Conservation (phyloP, 2,797 vertebrate species). For the Mus caroli region DNA sequence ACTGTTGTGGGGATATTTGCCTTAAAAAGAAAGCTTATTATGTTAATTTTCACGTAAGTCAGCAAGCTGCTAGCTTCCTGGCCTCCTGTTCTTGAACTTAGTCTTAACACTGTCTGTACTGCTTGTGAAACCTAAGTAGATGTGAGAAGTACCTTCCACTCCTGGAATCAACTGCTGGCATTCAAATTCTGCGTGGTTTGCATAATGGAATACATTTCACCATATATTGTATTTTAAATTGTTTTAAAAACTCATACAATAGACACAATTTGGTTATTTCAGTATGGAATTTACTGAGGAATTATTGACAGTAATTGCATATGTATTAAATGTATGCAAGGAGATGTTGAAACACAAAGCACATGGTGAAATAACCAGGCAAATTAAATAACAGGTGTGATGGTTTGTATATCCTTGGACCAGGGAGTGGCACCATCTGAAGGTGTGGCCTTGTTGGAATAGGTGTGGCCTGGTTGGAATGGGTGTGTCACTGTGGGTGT, state of each 20-base stretch:
- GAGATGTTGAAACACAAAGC: background rate
- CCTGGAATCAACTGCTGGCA: background rate
- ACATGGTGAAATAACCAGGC: background rate
- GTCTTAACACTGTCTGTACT: background rate
- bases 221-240: background rate
- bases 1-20: background rate
- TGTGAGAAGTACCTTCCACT: background rate
- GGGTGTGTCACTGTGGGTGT: too few relatives aligned
- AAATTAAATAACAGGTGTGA: background rate
- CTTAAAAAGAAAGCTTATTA: background rate
- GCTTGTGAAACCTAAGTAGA: background rate
- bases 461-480: too few relatives aligned
- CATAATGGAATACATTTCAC: background rate
- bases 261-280: background rate
- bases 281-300: background rate
- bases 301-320: background rate
- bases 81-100: background rate
- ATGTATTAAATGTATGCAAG: background rate
- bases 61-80: background rate
- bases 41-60: background rate
- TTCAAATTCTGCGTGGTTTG: constrained; percentile 6
- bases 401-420: too few relatives aligned
- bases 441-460: too few relatives aligned
- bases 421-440: too few relatives aligned
- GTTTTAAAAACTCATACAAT: background rate